Evolutionary conservation across 2,888 invertebrate species (phyloP), one percentile per base, ranked within the genome.

Genomic region (Tortricodes alternella): DNA sequence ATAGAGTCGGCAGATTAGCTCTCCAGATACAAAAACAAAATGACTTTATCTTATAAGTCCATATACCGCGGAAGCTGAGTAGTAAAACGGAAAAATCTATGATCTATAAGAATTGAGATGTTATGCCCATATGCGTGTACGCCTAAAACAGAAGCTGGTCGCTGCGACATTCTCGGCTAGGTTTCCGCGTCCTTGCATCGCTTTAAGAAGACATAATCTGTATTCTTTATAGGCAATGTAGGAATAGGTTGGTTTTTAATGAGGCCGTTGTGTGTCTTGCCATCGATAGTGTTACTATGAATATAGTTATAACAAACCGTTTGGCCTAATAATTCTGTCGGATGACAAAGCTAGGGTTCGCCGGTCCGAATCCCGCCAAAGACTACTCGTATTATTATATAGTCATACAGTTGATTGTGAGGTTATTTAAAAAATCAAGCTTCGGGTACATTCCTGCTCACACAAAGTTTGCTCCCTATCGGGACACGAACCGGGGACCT

Each of bases 21-120:
- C 9, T 27, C 9, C 1, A 9, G 3, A 9, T 27, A 27, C 9
- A 29, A 27, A 29, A 29, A 29, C n/a, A 29, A 5, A 9, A 5
- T 2, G 21, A 21, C n/a, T n/a, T 23, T 1, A 11, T 11, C n/a
- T 5, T 29, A 29, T 27, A 27, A 27, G n/a, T 29, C n/a, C n/a
- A n/a, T n/a, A n/a, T n/a, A n/a, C n/a, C 5, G 5, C 29, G 29
- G 29, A 29, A 29, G 29, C 11, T n/a, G n/a, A 4, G 8, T 8
- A 29, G 29, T n/a, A 29, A 29, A 29, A 29, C 29, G 1, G 29
- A 55, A 41, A 35, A 27, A 29, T 8, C 35, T 23, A 27, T 19
- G 48, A 41, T 37, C 21, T n/a, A 37, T 49, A 43, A 37, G 41
- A 35, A 55, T 55, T 49, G 46, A 55, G 48, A 49, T 48, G 48